Conservation (phyloP, 1,140 invertebrate genomes). For the Procambarus virginalis region DNA sequence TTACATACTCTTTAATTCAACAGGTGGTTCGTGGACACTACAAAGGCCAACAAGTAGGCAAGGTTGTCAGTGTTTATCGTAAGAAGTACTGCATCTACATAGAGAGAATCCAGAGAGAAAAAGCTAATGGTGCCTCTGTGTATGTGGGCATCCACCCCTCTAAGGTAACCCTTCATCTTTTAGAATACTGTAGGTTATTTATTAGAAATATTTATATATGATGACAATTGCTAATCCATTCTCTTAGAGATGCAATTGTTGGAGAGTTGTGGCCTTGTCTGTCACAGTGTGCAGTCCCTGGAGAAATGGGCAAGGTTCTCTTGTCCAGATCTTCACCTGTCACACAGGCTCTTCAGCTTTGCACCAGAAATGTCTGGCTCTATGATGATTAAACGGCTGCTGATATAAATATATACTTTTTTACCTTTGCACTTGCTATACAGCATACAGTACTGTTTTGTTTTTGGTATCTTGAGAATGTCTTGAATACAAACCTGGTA, state of each 20-base stretch:
- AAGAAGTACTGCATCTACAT: conserved; percentile 99
- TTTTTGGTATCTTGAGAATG: too few relatives aligned
- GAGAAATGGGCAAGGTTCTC: conserved; percentile 48
- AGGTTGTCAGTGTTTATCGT: conserved; percentile 97
- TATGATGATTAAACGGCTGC: neutral
- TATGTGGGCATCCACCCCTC: conserved; percentile 99
- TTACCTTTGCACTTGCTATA: too few relatives aligned
- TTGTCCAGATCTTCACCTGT: conserved; percentile 32
- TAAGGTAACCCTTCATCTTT: conserved; percentile 81
- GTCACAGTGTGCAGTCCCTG: conserved; percentile 46
- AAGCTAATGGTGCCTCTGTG: conserved; percentile 98
- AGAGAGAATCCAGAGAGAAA: conserved; percentile 98
- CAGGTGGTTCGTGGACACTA: conserved; percentile 97
- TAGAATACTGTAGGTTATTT: neutral
- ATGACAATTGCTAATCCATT: conserved; percentile 67
- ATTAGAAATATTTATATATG: neutral
- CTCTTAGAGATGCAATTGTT: conserved; percentile 40
- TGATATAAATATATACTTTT: neutral
- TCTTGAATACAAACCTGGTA: too few relatives aligned
- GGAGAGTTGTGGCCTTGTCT: conserved; percentile 13
- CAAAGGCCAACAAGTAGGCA: conserved; percentile 99
- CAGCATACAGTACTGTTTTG: too few relatives aligned
- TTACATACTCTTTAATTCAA: conserved; percentile 49
- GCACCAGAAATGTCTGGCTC: conserved; percentile 27
- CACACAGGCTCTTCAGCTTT: conserved; percentile 22